Evolutionary conservation across 2,797 vertebrate species (phyloP).

Genomic region (Gobio occitaniae): DNA sequence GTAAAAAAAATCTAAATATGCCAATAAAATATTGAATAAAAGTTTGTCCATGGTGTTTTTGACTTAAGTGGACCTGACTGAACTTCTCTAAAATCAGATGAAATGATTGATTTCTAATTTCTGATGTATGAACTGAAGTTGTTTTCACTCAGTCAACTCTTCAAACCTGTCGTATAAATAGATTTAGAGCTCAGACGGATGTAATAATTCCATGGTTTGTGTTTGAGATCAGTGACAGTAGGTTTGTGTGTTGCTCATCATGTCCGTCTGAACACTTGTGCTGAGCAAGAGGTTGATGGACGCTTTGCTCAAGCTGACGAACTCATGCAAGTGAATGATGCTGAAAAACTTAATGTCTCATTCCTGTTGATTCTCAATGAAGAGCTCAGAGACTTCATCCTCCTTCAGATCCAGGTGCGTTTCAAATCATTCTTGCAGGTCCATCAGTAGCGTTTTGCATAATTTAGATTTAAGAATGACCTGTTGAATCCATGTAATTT

Average conservation of each 20-base stretch:
- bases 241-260: background rate
- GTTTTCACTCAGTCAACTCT: background rate
- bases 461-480: background rate
- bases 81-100: background rate
- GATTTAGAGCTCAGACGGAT: conserved; percentile 3
- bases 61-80: no score
- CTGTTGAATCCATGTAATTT: background rate
- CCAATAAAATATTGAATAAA: no score
- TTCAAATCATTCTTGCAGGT: background rate
- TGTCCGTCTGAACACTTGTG: conserved; percentile 14
- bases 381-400: background rate
- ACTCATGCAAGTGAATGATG: no score
- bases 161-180: background rate
- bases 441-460: background rate
- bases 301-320: no score
- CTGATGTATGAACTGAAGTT: background rate
- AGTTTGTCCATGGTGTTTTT: no score
- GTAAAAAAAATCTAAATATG: no score
- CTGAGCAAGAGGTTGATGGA: conserved; percentile 8
- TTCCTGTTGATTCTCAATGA: background rate
- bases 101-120: background rate
- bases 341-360: background rate
- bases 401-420: background rate
- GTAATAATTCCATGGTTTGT: background rate
- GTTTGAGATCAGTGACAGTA: background rate